Evolutionary conservation across 2,888 invertebrate genomes (phyloP), one percentile per base, ranked within the genome.

Genomic region (Steromphala cineraria): DNA sequence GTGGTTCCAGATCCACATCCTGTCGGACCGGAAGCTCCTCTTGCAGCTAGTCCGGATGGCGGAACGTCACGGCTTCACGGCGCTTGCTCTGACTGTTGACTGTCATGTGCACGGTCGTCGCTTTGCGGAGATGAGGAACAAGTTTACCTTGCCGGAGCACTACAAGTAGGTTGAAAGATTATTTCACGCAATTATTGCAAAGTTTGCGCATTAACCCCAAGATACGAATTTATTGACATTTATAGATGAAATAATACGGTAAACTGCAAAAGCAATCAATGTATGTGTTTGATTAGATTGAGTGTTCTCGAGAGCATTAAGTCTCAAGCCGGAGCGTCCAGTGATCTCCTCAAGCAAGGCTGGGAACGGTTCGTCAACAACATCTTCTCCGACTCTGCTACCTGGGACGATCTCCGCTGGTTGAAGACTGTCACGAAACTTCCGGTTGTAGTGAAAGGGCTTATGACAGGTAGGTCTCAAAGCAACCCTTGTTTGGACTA

Each of bases 1-100:
- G 92, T 98, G 98, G 97, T 97, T 98, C 92, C 98, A 99, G 93
- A 95, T 98, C 0, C 98, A 98, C 92, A 96, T 98, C 86, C 0
- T 97, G 97, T 0, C 94, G 94, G 89, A 94, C 95, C 86, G 91
- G 2, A 46, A 77, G 21, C 81, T 92, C 24, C 92, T 93, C 2
- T 83, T 87, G 71, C 82, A 86, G 17, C 94, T 98, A 83, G 95
- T 99, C 0, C 94, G 97, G 87, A 85, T 92, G 7, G 98, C 97
- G 0, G 98, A 98, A 93, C 95, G 94, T 67, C 95, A 96, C 13
- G 97, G 97, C n/a, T 98, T 95, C 91, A 96, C 96, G 93, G 98
- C 97, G 0, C 93, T 98, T 0, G 97, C 96, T 0, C 93, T 98
- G 2, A 98, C 98, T 0, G 96, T 98, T 0, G 98, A 98, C 92